Percentiles rank a stretch among this genome's conserved stretches.
phyloP scores from a whole-genome alignment of 2,888 invertebrate genomes.

The Dasypogon diadema region DNA sequence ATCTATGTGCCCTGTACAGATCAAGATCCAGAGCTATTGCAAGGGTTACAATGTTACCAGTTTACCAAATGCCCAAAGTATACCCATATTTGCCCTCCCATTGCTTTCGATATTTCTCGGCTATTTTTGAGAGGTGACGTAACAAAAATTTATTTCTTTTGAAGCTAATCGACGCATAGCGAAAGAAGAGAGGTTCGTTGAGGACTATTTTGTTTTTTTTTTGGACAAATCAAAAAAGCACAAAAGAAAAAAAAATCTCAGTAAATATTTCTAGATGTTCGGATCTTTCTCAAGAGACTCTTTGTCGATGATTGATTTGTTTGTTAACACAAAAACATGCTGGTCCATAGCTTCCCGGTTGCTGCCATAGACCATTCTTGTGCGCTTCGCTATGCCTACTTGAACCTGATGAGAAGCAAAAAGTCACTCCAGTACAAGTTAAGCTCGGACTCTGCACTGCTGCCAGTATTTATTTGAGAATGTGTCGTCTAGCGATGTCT shows the following conservation, averaged over 20 bases:
- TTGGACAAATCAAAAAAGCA: not conserved
- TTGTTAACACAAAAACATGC: slow-evolving; percentile 52
- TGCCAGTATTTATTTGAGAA: slow-evolving; percentile 17
- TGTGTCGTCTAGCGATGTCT: slow-evolving; percentile 31
- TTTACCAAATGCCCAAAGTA: too few species aligned
- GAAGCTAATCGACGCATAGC: slow-evolving; percentile 38
- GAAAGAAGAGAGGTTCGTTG: slow-evolving; percentile 3
- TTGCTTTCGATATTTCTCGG: slow-evolving; percentile 25
- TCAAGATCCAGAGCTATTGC: slow-evolving; percentile 26
- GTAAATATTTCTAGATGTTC: slow-evolving; percentile 35
- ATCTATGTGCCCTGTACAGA: slow-evolving; percentile 19
- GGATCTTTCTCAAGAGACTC: slow-evolving; percentile 43
- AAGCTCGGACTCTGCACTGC: not conserved
- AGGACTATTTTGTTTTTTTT: slow-evolving; percentile 1
- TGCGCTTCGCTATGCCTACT: not conserved
- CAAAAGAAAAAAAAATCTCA: slow-evolving; percentile 38
- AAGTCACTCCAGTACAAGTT: not conserved
- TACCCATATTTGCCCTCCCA: slow-evolving; percentile 45
- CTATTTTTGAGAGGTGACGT: slow-evolving; percentile 41
- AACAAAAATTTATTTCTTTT: slow-evolving; percentile 43
- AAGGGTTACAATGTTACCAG: slow-evolving; percentile 13
- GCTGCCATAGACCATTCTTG: not conserved
- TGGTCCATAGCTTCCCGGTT: slow-evolving; percentile 5
- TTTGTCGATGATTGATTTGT: slow-evolving; percentile 51
- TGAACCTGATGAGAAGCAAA: not conserved